Evolutionary conservation across 2,888 invertebrate genomes (phyloP).

Genomic region (Dendrolimus pini): DNA sequence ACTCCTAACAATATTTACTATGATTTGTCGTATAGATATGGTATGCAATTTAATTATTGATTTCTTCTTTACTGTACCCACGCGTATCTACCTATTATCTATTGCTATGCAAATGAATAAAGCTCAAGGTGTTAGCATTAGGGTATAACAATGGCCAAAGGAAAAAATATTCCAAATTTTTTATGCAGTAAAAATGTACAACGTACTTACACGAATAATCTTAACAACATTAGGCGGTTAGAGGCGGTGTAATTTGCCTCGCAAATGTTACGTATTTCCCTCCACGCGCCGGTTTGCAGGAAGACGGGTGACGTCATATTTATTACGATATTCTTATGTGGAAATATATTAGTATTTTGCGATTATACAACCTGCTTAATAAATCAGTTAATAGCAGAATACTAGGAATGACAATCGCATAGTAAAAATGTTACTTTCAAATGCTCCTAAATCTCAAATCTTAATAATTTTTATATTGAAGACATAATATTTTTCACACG

Average conservation of each 20-base stretch:
- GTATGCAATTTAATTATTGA: no score
- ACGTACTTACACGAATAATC: constrained; percentile 28
- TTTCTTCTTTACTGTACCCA: no score
- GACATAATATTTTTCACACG: no score
- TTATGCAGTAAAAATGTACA: neutral
- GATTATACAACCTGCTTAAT: neutral
- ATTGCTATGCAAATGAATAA: neutral
- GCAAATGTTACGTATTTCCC: constrained; percentile 42
- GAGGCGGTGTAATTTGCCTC: constrained; percentile 48
- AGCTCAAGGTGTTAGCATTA: neutral
- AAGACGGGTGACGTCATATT: neutral
- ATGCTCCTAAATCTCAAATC: neutral
- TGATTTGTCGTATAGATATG: no score
- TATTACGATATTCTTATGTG: neutral
- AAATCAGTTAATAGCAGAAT: neutral
- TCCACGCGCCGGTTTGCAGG: neutral
- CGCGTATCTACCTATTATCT: no score
- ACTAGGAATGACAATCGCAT: neutral
- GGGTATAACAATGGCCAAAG: neutral
- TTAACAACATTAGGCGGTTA: constrained; percentile 38
- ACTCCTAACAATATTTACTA: no score
- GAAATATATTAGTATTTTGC: neutral
- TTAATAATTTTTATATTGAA: neutral
- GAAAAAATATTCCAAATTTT: neutral
- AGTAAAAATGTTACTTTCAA: neutral